phyloP scores from a whole-genome alignment of 2,888 invertebrate species.

The Drosophila nr. medialis region DNA sequence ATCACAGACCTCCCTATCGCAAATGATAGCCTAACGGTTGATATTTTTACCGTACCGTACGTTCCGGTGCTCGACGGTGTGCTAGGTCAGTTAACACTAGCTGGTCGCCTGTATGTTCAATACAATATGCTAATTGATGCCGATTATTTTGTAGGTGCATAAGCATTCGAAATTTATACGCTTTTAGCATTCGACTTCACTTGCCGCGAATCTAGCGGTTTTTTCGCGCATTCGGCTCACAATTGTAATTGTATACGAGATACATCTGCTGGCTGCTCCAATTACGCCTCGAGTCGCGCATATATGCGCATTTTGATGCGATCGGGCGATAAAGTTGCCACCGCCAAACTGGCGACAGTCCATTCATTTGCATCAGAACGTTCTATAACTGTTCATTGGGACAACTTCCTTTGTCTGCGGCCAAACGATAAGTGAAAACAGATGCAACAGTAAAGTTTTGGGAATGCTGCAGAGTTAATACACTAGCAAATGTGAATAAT shows the following conservation, averaged over 20 bases:
- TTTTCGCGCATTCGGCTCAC: conserved; percentile 31
- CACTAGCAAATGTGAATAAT: conserved; percentile 12
- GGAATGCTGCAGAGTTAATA: conserved; percentile 9
- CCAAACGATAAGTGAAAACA: conserved; percentile 13
- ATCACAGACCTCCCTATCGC: conserved; percentile 42
- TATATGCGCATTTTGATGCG: conserved; percentile 55
- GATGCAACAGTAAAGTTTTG: not conserved
- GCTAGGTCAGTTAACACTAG: conserved; percentile 55
- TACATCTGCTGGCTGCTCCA: conserved; percentile 62
- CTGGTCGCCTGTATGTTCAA: conserved; percentile 16
- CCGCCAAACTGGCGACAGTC: conserved; percentile 67
- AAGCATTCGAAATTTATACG: conserved; percentile 38
- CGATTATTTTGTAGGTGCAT: conserved; percentile 41
- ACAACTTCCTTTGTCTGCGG: conserved; percentile 58
- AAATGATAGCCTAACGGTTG: conserved; percentile 31
- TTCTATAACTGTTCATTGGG: conserved; percentile 64
- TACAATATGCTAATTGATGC: conserved; percentile 45
- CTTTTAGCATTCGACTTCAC: conserved; percentile 21
- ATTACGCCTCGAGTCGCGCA: conserved; percentile 44
- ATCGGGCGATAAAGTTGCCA: conserved; percentile 16
- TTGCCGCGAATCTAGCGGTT: conserved; percentile 46
- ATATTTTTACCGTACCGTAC: conserved; percentile 22
- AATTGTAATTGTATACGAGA: conserved; percentile 44
- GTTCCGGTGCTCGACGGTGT: conserved; percentile 14
- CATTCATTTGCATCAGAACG: conserved; percentile 60